Evolutionary conservation across 2,888 invertebrate species (phyloP).

Genomic region (Serrognathus titanus): DNA sequence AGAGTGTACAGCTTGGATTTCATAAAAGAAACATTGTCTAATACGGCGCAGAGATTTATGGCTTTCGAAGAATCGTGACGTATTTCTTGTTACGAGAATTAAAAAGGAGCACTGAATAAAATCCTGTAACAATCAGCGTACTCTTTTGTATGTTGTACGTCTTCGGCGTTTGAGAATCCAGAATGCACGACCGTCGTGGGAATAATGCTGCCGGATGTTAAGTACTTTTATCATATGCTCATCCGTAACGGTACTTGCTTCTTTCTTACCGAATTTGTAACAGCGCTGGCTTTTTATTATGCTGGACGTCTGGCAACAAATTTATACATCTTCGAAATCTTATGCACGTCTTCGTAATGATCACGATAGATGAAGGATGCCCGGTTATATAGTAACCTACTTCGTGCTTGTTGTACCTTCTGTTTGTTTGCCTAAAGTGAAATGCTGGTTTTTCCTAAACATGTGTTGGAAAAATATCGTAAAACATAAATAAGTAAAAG

Average conservation of each 20-base stretch:
- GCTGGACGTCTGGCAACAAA: too few relatives aligned
- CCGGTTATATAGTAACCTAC: too few relatives aligned
- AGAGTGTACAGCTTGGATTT: too few relatives aligned
- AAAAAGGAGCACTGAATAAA: conserved; percentile 14
- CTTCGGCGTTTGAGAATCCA: conserved; percentile 15
- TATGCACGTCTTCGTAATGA: too few relatives aligned
- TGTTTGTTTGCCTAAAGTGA: too few relatives aligned
- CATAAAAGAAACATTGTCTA: not conserved
- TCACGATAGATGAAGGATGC: too few relatives aligned
- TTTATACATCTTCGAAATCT: too few relatives aligned
- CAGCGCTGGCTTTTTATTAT: too few relatives aligned
- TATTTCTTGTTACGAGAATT: conserved; percentile 19
- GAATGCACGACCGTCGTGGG: conserved; percentile 20
- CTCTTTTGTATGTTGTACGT: conserved; percentile 19
- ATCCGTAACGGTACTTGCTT: not conserved
- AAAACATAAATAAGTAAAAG: too few relatives aligned
- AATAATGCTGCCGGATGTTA: conserved; percentile 17
- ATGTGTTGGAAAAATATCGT: too few relatives aligned
- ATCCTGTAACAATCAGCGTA: conserved; percentile 17
- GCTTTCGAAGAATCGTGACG: conserved; percentile 15
- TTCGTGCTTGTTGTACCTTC: too few relatives aligned
- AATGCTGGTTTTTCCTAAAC: too few relatives aligned
- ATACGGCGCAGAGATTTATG: conserved; percentile 17
- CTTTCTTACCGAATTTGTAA: not conserved
- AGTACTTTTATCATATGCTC: conserved; percentile 7